A percentile compares a stretch with the other conserved stretches of the same genome.
These are phyloP conservation scores for Onychomys torridus DNA, from an alignment of 2,797 vertebrate genomes.

Conservation along the genomic window DNA sequence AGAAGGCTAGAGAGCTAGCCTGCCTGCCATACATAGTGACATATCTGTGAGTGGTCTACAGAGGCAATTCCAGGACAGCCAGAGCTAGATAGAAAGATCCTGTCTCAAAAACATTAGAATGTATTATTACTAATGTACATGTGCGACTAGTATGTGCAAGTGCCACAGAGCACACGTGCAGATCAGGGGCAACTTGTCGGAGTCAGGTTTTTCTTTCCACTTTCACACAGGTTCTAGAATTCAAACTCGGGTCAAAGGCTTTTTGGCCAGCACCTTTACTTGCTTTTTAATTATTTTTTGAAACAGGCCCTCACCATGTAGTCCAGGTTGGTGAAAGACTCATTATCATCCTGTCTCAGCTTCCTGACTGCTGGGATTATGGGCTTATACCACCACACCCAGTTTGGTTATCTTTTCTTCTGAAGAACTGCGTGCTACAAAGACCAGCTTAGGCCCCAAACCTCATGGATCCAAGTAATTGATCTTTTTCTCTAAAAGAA, in stretches of 20 bases:
- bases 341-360: neutral
- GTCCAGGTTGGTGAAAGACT: neutral
- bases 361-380: neutral
- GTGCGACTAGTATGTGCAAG: neutral
- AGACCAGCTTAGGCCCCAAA: neutral
- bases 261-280: neutral
- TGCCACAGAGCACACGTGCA: neutral
- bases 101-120: neutral
- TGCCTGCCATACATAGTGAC: neutral
- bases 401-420: neutral
- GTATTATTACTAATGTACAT: neutral
- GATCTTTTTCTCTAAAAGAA: neutral
- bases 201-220: neutral
- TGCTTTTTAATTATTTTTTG: neutral
- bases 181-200: neutral
- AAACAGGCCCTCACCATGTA: neutral
- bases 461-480: conserved; percentile 6
- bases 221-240: neutral
- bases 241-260: neutral
- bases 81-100: neutral
- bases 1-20: neutral
- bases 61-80: neutral
- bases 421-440: conserved; percentile 1
- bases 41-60: neutral
- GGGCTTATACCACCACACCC: neutral